A percentile compares a stretch with the other conserved stretches of the same genome.
These are phyloP conservation scores for Myotis lucifugus DNA, from an alignment of 2,113 vertebrate genomes.

Conservation along the genomic window DNA sequence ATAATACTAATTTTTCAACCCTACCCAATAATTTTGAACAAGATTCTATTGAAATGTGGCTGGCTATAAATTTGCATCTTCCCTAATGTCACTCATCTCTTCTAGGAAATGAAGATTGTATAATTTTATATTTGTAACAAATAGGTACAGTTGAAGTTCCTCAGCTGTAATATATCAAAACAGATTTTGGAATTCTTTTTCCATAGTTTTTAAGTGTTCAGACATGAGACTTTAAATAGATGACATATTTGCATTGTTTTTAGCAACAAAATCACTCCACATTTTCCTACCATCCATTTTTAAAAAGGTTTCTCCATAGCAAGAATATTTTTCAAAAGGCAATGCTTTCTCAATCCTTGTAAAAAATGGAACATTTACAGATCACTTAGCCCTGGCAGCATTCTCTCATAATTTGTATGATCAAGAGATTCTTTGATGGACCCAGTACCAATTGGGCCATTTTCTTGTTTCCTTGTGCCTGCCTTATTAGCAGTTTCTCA, in stretches of 20 bases:
- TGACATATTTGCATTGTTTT: constrained; percentile 33
- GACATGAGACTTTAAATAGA: constrained; percentile 20
- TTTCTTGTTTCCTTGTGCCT: background rate
- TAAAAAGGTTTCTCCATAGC: background rate
- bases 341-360: background rate
- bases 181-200: background rate
- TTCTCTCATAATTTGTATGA: constrained; percentile 14
- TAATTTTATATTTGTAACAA: constrained; percentile 28
- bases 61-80: background rate
- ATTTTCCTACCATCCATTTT: constrained; percentile 1
- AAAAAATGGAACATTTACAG: constrained; percentile 10
- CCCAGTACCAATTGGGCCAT: background rate
- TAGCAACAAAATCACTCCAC: constrained; percentile 6
- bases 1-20: background rate
- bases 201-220: background rate
- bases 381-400: background rate
- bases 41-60: background rate
- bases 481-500: background rate
- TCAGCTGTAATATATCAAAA: background rate
- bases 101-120: background rate
- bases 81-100: background rate
- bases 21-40: background rate
- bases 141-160: background rate
- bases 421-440: constrained; percentile 2
- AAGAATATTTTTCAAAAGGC: constrained; percentile 17